Conservation (phyloP, 2,888 invertebrate species). For the Petrolisthes manimaculis region DNA sequence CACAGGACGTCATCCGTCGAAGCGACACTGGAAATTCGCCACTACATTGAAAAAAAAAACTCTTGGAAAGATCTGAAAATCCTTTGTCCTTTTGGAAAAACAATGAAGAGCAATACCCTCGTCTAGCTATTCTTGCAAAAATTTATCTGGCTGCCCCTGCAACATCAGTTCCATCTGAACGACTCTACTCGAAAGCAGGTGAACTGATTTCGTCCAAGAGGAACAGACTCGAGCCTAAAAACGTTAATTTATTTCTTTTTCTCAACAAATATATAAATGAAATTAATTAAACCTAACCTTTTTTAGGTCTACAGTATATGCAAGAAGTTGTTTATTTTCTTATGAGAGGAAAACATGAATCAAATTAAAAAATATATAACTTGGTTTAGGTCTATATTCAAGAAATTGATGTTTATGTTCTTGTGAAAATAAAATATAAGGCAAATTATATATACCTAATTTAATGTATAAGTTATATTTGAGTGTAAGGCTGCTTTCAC, state of each 20-base stretch:
- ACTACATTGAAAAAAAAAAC: slow-evolving; percentile 3
- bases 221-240: slow-evolving; percentile 16
- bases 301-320: too few species aligned
- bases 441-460: too few species aligned
- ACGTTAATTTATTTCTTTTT: slow-evolving; percentile 17
- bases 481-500: too few species aligned
- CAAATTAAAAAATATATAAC: too few species aligned
- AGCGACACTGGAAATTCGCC: slow-evolving; percentile 1
- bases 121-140: neutral
- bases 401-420: too few species aligned
- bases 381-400: too few species aligned
- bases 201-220: slow-evolving; percentile 8
- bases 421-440: too few species aligned
- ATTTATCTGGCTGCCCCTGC: neutral
- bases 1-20: neutral
- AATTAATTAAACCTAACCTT: neutral
- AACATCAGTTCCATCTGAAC: slow-evolving; percentile 19
- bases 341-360: too few species aligned
- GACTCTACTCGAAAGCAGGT: slow-evolving; percentile 20
- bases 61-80: too few species aligned
- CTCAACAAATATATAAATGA: slow-evolving; percentile 1
- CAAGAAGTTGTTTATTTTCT: too few species aligned
- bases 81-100: neutral
- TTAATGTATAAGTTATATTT: too few species aligned
- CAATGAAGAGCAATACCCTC: neutral